phyloP scores from a whole-genome alignment of 2,888 invertebrate species.

The Pyrgus malvae region DNA sequence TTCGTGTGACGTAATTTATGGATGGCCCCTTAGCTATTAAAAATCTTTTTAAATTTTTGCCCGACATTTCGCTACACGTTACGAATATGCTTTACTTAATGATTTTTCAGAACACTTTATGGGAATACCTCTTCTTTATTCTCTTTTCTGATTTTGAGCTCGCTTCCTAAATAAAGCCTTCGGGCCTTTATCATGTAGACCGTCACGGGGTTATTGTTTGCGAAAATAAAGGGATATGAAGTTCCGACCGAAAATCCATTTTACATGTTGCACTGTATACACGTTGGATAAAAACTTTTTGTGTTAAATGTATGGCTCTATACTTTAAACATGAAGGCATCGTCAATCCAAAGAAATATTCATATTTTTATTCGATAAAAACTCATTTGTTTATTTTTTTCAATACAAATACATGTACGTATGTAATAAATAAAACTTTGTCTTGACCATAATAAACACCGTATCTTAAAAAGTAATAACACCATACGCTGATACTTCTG shows the following conservation, averaged over 20 bases:
- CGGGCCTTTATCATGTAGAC: neutral
- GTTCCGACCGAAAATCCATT: neutral
- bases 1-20: too few relatives aligned
- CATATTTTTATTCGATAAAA: too few relatives aligned
- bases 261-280: neutral
- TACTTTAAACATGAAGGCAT: too few relatives aligned
- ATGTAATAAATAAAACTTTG: too few relatives aligned
- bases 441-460: too few relatives aligned
- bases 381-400: too few relatives aligned
- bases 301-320: too few relatives aligned
- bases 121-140: neutral
- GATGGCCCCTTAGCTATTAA: too few relatives aligned
- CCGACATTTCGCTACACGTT: neutral
- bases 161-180: conserved; percentile 4
- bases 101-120: neutral
- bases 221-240: neutral
- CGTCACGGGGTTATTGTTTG: neutral
- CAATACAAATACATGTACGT: too few relatives aligned
- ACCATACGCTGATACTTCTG: too few relatives aligned
- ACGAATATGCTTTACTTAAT: neutral
- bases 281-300: neutral
- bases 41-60: neutral
- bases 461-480: too few relatives aligned
- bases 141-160: neutral
- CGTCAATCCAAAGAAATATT: too few relatives aligned